Percentiles rank a stretch among this genome's conserved stretches.
Evolutionary conservation across 2,797 vertebrate species (phyloP).

Genomic region (Phalanger gymnotis): DNA sequence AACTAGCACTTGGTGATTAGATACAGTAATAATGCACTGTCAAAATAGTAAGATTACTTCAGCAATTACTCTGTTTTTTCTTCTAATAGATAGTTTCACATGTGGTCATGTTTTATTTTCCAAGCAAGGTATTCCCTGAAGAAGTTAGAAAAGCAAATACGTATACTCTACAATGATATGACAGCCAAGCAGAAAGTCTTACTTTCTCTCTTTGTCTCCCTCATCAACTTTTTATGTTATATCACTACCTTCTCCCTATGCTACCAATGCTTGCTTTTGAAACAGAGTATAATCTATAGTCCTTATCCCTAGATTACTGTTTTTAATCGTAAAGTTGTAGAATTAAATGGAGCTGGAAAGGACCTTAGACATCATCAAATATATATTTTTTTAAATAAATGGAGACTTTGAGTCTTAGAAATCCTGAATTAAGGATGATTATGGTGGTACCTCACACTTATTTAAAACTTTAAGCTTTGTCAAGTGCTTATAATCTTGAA

Average conservation of each 20-base stretch:
- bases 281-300: background rate
- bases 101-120: constrained; percentile 37
- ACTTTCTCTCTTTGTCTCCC: background rate
- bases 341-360: background rate
- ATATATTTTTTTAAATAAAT: background rate
- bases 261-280: background rate
- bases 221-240: background rate
- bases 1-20: constrained; percentile 40
- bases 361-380: background rate
- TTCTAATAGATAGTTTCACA: constrained; percentile 54
- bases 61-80: constrained; percentile 38
- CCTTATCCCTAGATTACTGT: background rate
- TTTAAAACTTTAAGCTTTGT: background rate
- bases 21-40: constrained; percentile 36
- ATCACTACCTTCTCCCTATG: constrained; percentile 25
- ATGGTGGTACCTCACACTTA: background rate
- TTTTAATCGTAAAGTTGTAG: background rate
- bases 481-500: background rate
- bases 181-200: background rate
- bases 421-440: background rate
- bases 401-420: background rate
- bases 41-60: constrained; percentile 58
- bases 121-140: background rate
- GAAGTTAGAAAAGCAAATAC: background rate
- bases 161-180: constrained; percentile 1